Conservation (phyloP, 2,113 vertebrate genomes). For the Chelonoidis abingdonii region DNA sequence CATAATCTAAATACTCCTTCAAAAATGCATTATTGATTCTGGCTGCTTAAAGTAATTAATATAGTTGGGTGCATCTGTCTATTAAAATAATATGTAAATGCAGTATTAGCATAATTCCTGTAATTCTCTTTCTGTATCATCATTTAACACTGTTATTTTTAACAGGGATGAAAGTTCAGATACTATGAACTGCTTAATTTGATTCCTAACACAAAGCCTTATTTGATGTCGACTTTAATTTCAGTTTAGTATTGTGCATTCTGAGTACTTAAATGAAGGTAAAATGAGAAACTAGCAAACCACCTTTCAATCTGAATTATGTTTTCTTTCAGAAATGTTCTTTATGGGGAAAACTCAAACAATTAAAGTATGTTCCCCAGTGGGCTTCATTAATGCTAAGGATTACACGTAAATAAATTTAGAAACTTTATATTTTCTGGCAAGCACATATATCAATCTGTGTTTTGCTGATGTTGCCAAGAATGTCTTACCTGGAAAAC, state of each 20-base stretch:
- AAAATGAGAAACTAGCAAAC: background rate
- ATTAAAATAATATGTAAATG: background rate
- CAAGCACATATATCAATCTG: background rate
- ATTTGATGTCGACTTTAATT: background rate
- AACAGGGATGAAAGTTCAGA: background rate
- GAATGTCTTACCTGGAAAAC: background rate
- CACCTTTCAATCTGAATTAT: background rate
- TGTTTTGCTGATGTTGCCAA: background rate
- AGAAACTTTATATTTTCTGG: background rate
- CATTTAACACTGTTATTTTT: background rate
- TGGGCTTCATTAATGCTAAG: background rate
- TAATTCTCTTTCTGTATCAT: background rate
- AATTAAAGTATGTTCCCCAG: background rate
- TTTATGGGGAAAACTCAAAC: background rate
- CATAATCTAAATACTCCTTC: background rate
- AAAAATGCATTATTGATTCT: conserved; percentile 18
- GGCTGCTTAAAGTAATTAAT: conserved; percentile 24
- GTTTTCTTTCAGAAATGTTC: background rate
- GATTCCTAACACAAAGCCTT: background rate
- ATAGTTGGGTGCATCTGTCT: background rate
- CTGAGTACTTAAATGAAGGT: background rate
- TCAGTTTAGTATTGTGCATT: background rate
- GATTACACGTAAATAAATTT: background rate
- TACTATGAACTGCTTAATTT: background rate
- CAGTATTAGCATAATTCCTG: background rate